phyloP scores from a whole-genome alignment of 2,888 invertebrate species.

The Drosophila peninsularis region DNA sequence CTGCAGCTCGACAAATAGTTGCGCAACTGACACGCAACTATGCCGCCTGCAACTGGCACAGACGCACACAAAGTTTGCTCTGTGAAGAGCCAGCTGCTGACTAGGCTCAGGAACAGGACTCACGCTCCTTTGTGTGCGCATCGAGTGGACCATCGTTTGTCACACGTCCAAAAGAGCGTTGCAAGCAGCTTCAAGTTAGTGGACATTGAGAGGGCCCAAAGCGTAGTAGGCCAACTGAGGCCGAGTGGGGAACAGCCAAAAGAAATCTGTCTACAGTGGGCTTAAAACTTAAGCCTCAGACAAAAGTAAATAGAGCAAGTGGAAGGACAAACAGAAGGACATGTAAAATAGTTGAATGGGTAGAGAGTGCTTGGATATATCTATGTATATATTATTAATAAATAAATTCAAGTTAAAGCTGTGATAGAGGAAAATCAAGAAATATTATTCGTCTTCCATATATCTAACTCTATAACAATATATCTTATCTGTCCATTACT shows the following conservation, averaged over 20 bases:
- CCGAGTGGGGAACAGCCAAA: background rate
- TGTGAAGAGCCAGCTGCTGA: slow-evolving; percentile 17
- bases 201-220: slow-evolving; percentile 8
- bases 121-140: slow-evolving; percentile 55
- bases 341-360: background rate
- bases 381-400: no score
- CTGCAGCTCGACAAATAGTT: slow-evolving; percentile 69
- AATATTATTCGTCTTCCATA: background rate
- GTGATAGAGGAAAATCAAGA: no score
- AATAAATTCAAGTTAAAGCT: no score
- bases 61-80: slow-evolving; percentile 15
- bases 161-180: slow-evolving; percentile 58
- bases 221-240: background rate
- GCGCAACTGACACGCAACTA: slow-evolving; percentile 71
- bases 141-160: slow-evolving; percentile 73
- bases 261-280: slow-evolving; percentile 15
- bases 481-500: background rate
- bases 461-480: background rate
- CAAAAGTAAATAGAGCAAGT: slow-evolving; percentile 2
- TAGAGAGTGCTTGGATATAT: no score
- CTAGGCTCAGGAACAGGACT: slow-evolving; percentile 42
- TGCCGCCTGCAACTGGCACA: slow-evolving; percentile 63
- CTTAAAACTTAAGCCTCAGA: background rate
- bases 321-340: background rate
- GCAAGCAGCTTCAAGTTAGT: slow-evolving; percentile 14